These are phyloP conservation scores for Cynodonichthys magdalenae DNA, from an alignment of 2,797 vertebrate genomes.

Conservation along the genomic window DNA sequence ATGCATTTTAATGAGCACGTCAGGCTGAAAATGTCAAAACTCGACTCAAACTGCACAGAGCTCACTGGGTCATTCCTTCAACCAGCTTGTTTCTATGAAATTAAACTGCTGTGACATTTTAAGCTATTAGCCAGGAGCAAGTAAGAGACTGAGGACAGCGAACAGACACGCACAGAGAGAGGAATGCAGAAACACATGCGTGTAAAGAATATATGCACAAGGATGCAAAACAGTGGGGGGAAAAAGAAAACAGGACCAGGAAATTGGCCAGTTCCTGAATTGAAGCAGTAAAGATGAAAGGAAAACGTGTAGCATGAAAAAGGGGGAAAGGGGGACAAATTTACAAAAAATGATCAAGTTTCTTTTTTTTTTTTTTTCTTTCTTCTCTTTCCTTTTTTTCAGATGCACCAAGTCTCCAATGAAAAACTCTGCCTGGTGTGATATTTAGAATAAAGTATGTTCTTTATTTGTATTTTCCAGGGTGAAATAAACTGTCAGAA, in stretches of 20 bases:
- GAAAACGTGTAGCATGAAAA: constrained; percentile 22
- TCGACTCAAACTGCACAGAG: constrained; percentile 22
- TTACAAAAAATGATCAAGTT: constrained; percentile 22
- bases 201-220: constrained; percentile 58
- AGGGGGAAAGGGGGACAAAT: constrained; percentile 20
- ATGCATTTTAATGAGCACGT: constrained; percentile 10
- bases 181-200: constrained; percentile 46
- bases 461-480: no score
- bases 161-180: constrained; percentile 35
- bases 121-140: constrained; percentile 52
- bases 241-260: constrained; percentile 59
- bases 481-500: not conserved
- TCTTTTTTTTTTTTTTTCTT: not conserved
- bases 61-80: constrained; percentile 35
- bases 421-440: constrained; percentile 2
- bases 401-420: constrained; percentile 15
- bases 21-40: constrained; percentile 26
- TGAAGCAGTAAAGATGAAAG: constrained; percentile 40
- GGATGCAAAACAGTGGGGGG: constrained; percentile 46
- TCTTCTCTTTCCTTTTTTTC: constrained; percentile 12
- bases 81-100: constrained; percentile 32
- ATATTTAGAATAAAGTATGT: no score
- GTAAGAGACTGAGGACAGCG: constrained; percentile 40
- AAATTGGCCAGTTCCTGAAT: constrained; percentile 72
- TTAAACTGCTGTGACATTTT: constrained; percentile 62